Percentiles rank a stretch among this genome's conserved stretches.
Evolutionary conservation across 2,888 invertebrate genomes (phyloP).

Genomic region (Drosophila antonietae): DNA sequence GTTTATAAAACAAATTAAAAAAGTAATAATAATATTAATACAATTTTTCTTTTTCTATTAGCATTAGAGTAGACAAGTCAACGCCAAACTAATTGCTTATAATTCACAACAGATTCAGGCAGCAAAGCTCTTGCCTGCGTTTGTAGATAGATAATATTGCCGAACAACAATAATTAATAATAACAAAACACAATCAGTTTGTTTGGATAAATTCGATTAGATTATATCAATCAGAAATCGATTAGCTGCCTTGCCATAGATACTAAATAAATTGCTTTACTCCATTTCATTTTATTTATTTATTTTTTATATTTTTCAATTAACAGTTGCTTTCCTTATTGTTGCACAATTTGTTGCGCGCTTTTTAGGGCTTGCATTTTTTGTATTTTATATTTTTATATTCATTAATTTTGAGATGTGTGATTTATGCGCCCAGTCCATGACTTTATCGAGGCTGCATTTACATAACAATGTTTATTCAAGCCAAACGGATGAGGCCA

Average conservation of each 20-base stretch:
- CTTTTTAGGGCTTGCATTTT: not conserved
- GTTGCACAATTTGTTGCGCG: conserved; percentile 1
- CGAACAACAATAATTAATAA: not conserved
- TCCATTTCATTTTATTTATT: too few relatives aligned
- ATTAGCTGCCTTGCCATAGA: not conserved
- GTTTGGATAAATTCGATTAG: conserved; percentile 4
- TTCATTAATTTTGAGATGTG: not conserved
- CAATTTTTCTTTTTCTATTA: not conserved
- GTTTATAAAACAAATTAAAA: too few relatives aligned
- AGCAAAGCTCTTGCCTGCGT: not conserved
- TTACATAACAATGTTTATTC: conserved; percentile 66
- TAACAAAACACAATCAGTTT: not conserved
- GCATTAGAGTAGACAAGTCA: not conserved
- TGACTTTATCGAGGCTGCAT: conserved; percentile 65
- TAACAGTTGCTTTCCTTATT: not conserved
- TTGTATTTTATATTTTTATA: too few relatives aligned
- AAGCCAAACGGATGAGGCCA: conserved; percentile 9
- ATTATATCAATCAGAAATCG: conserved; percentile 7
- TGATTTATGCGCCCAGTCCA: conserved; percentile 64
- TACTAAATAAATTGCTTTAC: not conserved
- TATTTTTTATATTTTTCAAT: too few relatives aligned
- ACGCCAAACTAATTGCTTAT: not conserved
- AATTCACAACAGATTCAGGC: conserved; percentile 1
- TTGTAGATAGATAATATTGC: not conserved
- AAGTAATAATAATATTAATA: too few relatives aligned